Base-by-base conservation (phyloP, 2,888 invertebrate species). In the Ichneumoninae sp. region DNA sequence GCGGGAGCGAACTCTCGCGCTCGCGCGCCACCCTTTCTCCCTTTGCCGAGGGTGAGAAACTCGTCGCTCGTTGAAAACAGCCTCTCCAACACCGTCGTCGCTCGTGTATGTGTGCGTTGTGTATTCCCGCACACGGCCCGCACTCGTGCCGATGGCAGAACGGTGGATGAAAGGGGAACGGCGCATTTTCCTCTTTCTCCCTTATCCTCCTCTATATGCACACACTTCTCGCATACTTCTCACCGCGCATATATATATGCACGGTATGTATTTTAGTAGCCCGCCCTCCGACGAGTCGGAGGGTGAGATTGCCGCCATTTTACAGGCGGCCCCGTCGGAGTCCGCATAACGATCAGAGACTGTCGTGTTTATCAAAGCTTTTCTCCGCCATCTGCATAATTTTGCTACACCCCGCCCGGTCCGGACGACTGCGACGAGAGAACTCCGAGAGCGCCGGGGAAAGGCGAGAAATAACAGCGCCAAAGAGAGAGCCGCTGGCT, bases 321-420 rank as follows among this genome's bases (percentile, higher is more conserved):
- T 93, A 93, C 91, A 93, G 91, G 30, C 90, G 89, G 89, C 90
- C 81, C 76, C 89, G 52, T 22, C 4, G 90, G 91, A 90, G 93
- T 93, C 93, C 93, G 93, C 93, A 93, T 93, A 93, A 93, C 93
- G 93, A 93, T 93, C 93, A 93, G 91, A 92, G 92, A 93, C 93
- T 91, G 91, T 91, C 93, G 93, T 93, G 93, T 93, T 93, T 93
- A 93, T 93, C 93, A 93, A 93, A 93, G 93, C 93, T 93, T 93
- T 93, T 93, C 93, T 93, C 93, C 92, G 91, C 90, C 92, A 93
- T 93, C 92, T 93, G 93, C 93, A 93, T 93, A 93, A 93, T 93
- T 93, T 93, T 92, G 91, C 90, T 90, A 90, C 90, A 90, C 90
- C 90, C 91, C 72, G 82, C 76, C 74, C 70, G 75, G 76, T 82